Evolutionary conservation across 2,797 vertebrate genomes (phyloP).

Genomic region (Synanceia verrucosa): DNA sequence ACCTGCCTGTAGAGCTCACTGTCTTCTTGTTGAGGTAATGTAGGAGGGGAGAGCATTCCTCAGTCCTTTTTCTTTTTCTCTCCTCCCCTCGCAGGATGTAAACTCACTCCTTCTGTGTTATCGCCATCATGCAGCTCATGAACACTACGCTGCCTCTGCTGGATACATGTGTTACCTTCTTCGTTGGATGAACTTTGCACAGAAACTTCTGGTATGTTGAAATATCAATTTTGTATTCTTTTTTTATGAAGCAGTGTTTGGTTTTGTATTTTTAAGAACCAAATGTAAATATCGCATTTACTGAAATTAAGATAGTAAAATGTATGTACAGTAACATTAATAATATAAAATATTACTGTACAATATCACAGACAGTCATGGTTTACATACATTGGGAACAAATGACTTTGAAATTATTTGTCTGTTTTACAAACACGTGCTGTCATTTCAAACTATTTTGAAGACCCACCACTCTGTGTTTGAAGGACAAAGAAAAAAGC

Average conservation of each 20-base stretch:
- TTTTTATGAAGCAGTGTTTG: not conserved
- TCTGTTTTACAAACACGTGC: not conserved
- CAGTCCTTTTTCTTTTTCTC: conserved; percentile 35
- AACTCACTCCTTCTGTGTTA: conserved; percentile 20
- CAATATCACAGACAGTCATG: conserved; percentile 7
- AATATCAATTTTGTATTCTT: not conserved
- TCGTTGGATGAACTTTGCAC: conserved; percentile 6
- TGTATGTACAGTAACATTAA: no score
- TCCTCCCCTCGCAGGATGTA: conserved; percentile 60
- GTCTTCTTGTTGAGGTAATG: conserved; percentile 69
- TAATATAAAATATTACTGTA: no score
- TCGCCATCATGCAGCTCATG: not conserved
- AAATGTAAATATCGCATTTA: not conserved
- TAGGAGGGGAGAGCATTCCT: conserved; percentile 73
- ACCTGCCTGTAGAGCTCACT: conserved; percentile 63
- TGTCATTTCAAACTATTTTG: conserved; percentile 10
- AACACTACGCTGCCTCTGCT: not conserved
- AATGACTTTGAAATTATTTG: not conserved
- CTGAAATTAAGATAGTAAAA: not conserved
- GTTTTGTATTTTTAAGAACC: not conserved
- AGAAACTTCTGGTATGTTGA: conserved; percentile 57
- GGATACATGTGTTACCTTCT: conserved; percentile 13
- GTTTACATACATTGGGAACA: not conserved
- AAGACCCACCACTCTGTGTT: not conserved
- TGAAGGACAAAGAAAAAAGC: conserved; percentile 20